Evolutionary conservation across 2,113 vertebrate genomes (phyloP).

Genomic region (Istiophorus platypterus): DNA sequence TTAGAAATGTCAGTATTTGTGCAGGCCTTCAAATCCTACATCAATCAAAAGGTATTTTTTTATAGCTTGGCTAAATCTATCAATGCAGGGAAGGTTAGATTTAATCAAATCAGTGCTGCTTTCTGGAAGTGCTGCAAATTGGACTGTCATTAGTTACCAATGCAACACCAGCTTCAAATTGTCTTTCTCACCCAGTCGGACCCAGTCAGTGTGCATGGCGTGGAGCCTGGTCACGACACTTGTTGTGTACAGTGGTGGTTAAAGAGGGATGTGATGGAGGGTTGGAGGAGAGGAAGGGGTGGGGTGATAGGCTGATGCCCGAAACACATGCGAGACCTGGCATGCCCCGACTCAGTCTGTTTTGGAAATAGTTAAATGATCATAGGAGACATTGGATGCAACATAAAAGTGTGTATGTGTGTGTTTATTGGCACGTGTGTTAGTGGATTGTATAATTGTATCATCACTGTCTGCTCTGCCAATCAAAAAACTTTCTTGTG

Average conservation of each 20-base stretch:
- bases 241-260: conserved; percentile 3
- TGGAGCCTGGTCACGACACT: conserved; percentile 24
- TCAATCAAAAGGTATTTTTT: conserved; percentile 41
- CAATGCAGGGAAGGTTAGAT: conserved; percentile 24
- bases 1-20: conserved; percentile 30
- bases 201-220: conserved; percentile 20
- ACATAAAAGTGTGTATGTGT: conserved; percentile 25
- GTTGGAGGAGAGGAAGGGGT: not conserved
- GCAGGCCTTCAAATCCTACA: conserved; percentile 15
- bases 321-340: conserved; percentile 51
- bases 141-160: conserved; percentile 54
- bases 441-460: not conserved
- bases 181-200: conserved; percentile 28
- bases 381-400: conserved; percentile 29
- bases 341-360: conserved; percentile 18
- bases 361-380: conserved; percentile 46
- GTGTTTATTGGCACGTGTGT: not conserved
- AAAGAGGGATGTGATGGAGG: conserved; percentile 11
- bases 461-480: not conserved
- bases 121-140: conserved; percentile 43
- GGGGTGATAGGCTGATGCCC: conserved; percentile 31
- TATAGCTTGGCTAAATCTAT: conserved; percentile 33
- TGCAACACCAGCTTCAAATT: conserved; percentile 35
- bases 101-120: conserved; percentile 49
- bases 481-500: not conserved